Base-by-base conservation (phyloP, 2,888 invertebrate genomes). In the Odontomyia ornata region DNA sequence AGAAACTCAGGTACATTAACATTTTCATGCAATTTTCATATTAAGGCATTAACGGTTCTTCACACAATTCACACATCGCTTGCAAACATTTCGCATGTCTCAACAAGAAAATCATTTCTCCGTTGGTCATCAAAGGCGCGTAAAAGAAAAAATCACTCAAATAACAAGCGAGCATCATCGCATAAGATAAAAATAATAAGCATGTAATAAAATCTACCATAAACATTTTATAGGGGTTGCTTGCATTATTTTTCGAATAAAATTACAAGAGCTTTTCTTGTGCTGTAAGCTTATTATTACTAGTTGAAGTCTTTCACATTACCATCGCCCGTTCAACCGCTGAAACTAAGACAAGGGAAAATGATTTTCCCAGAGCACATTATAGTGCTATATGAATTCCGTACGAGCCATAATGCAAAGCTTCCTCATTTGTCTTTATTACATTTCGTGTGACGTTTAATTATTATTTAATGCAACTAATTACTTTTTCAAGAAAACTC, bases 381-480 rank as follows among this genome's bases (percentile, higher is more conserved):
- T 52, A 72, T 18, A 18, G 28, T 30, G 27, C 36, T 46, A n/a
- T 56, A 52, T 30, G 72, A 72, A 69, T 69, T 69, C 47, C 18
- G 73, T 11, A 30, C 57, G 36, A 36, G 23, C 36, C 73, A 73
- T 73, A 73, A 60, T 60, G 73, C 60, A 73, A 57, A 60, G 73
- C 57, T 57, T 28, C 11, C 73, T 73, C 73, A 73, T 73, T 73
- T 73, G 73, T 73, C 57, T 60, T 73, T 73, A 73, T 73, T 73
- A 73, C 57, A 57, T 73, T 73, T 73, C 46, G 43, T 73, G 57
- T 73, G 73, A 73, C 73, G 73, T 73, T 73, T 60, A 73, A 73
- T 73, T 73, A 73, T 73, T 73, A 73, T 73, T 73, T 73, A 73
- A 73, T 73, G 73, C 73, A 73, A 60, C 73, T 43, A 73, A 73